Base-by-base conservation (phyloP, 2,888 invertebrate species). In the Tipula lateralis region DNA sequence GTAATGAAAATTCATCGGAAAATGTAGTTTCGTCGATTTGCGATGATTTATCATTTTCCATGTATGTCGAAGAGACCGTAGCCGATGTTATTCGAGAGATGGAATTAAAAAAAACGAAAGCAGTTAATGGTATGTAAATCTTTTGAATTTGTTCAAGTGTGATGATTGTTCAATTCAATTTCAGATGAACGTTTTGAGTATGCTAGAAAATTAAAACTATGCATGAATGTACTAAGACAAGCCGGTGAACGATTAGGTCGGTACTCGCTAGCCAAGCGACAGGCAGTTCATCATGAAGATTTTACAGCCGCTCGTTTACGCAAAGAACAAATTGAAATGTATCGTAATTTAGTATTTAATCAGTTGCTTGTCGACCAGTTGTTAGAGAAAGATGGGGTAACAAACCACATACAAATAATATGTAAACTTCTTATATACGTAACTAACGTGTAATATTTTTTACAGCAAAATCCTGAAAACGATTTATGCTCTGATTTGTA, bases 61-160 rank as follows among this genome's bases (percentile, higher is more conserved):
- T 98, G 98, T 98, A 98, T 88, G 97, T 98, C 85, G 98, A 98
- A 90, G 94, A 94, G 19, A 97, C 97, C 87, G 95, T 97, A 36
- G 96, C 97, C 0, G 94, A 95, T 87, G 93, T 97, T 85, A 95
- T 98, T 83, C 91, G 96, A 85, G 94, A 93, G 88, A 93, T 98
- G 92, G 98, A 98, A 89, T 92, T 93, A 84, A 97, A 95, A 89
- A 98, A 98, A 89, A 93, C 94, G 86, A 92, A 93, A 87, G 97
- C 98, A 86, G 97, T 98, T n/a, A 92, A 93, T 88, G 95, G 96
- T 96, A 29, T 50, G 83, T n/a, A 19, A 5, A 13, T 24, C 9
- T 80, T 50, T 13, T 13, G 19, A 29, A 29, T 4, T n/a, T n/a
- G 24, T 0, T 81, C 29, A 29, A 12, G 24, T 24, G 19, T 24